Evolutionary conservation across 2,113 vertebrate species (phyloP).

Genomic region (Neogale vison): DNA sequence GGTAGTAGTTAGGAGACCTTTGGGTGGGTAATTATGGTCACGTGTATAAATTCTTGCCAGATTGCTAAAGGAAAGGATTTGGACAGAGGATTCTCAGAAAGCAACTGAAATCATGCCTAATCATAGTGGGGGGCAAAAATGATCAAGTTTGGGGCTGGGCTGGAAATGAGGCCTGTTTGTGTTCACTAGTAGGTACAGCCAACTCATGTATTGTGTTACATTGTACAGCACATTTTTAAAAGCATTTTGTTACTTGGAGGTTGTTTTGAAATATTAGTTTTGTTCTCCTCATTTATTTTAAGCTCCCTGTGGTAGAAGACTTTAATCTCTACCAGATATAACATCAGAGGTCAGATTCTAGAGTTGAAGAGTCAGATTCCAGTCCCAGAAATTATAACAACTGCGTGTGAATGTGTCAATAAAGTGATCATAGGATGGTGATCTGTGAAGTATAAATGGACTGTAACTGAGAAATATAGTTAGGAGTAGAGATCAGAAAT

Average conservation of each 20-base stretch:
- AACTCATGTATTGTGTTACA: not conserved
- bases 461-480: not conserved
- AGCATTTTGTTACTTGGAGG: not conserved
- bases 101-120: not conserved
- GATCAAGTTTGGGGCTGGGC: not conserved
- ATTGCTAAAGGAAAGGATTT: not conserved
- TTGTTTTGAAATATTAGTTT: constrained; percentile 5
- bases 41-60: not conserved
- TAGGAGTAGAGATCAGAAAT: not conserved
- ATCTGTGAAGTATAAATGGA: not conserved
- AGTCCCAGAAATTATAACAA: not conserved
- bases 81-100: not conserved
- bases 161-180: not conserved
- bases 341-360: not conserved
- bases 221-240: not conserved
- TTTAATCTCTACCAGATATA: not conserved
- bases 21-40: not conserved
- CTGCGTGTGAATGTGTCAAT: fast-evolving
- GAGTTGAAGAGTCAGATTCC: not conserved
- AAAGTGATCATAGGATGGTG: not conserved
- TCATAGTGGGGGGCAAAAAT: not conserved
- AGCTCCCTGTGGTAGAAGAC: not conserved
- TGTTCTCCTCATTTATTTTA: not conserved
- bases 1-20: not conserved
- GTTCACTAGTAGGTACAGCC: not conserved